phyloP scores from a whole-genome alignment of 2,888 invertebrate genomes.

The Caenorhabditis uteleia region DNA sequence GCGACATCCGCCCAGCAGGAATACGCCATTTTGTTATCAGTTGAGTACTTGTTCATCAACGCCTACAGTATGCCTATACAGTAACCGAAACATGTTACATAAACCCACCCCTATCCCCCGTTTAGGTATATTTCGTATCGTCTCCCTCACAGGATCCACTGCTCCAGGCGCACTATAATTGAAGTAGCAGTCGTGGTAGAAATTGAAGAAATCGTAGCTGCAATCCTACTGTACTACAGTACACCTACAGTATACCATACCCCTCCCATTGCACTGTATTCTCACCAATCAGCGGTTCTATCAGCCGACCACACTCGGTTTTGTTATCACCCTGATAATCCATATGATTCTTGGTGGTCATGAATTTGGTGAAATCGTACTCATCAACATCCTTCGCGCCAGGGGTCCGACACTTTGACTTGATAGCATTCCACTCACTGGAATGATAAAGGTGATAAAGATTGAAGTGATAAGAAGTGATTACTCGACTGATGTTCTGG shows the following conservation, averaged over 20 bases:
- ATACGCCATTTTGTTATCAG: conserved; percentile 28
- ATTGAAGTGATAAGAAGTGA: not conserved
- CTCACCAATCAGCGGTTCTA: conserved; percentile 35
- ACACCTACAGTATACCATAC: too few species aligned
- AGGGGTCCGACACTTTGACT: conserved; percentile 26
- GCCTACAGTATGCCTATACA: too few species aligned
- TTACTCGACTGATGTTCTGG: conserved; percentile 33
- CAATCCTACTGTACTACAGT: too few species aligned
- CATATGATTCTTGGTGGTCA: conserved; percentile 37
- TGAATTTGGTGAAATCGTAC: conserved; percentile 37
- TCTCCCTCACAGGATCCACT: conserved; percentile 23
- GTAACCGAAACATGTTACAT: too few species aligned
- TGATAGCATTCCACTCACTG: conserved; percentile 44
- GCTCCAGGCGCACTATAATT: conserved; percentile 21
- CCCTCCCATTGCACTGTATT: conserved; percentile 10
- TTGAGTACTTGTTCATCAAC: conserved; percentile 24
- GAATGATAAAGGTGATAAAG: not conserved
- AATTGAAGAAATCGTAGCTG: conserved; percentile 40
- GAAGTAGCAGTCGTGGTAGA: conserved; percentile 43
- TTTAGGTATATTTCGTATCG: conserved; percentile 5
- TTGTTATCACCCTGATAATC: conserved; percentile 34
- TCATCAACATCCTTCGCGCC: conserved; percentile 32
- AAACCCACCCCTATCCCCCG: conserved; percentile 12
- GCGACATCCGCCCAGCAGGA: conserved; percentile 11
- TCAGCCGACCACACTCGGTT: conserved; percentile 47